These are phyloP conservation scores for Drosophila chauvacae DNA, from an alignment of 1,140 invertebrate species.

Conservation along the genomic window DNA sequence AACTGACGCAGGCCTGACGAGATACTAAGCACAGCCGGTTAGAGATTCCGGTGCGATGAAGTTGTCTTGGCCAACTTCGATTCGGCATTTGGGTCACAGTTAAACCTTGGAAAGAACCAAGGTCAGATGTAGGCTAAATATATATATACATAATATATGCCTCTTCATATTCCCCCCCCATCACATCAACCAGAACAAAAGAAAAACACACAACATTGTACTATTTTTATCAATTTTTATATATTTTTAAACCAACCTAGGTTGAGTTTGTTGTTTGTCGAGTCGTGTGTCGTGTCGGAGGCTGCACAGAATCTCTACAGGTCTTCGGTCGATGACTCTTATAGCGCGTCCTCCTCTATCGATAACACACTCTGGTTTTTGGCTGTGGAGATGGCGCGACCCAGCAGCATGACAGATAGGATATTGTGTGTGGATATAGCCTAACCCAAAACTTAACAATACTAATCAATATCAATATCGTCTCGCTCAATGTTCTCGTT, in stretches of 20 bases:
- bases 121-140: not conserved
- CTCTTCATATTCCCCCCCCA: too few species aligned
- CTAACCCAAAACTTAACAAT: slow-evolving; percentile 61
- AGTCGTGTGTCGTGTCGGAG: slow-evolving; percentile 48
- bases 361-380: slow-evolving; percentile 23
- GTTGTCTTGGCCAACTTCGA: slow-evolving; percentile 22
- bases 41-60: not conserved
- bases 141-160: not conserved
- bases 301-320: slow-evolving; percentile 36
- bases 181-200: too few species aligned
- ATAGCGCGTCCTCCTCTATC: slow-evolving; percentile 10
- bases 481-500: slow-evolving; percentile 27
- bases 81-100: too few species aligned
- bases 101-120: not conserved
- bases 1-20: slow-evolving; percentile 25
- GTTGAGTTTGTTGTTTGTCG: slow-evolving; percentile 74
- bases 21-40: not conserved
- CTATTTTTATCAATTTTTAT: slow-evolving; percentile 82
- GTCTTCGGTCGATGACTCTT: slow-evolving; percentile 46
- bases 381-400: slow-evolving; percentile 25
- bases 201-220: slow-evolving; percentile 52
- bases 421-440: slow-evolving; percentile 28
- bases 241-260: slow-evolving; percentile 78
- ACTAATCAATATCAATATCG: slow-evolving; percentile 56
- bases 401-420: slow-evolving; percentile 33